Conservation (phyloP, 2,113 vertebrate species). For the Leucoraja erinaceus region DNA sequence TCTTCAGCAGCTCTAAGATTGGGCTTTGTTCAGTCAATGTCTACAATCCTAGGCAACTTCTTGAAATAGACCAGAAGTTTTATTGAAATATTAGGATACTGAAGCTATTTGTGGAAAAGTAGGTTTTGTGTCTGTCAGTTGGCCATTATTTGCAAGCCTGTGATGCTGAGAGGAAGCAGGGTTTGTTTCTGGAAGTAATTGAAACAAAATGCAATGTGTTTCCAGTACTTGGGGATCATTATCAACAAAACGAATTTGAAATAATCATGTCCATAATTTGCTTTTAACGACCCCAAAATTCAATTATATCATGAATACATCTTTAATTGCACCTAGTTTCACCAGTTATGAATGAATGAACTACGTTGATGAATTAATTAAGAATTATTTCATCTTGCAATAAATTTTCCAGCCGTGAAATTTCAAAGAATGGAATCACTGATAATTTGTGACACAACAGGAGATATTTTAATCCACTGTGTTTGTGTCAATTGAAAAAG, state of each 20-base stretch:
- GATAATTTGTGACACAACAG: too few relatives aligned
- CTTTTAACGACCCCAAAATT: not conserved
- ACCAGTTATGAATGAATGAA: not conserved
- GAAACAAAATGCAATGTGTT: not conserved
- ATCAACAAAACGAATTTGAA: too few relatives aligned
- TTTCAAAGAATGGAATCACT: not conserved
- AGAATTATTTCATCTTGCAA: not conserved
- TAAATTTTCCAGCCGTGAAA: not conserved
- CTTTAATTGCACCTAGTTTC: not conserved
- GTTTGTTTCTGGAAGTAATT: not conserved
- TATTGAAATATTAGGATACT: not conserved
- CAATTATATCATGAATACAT: not conserved
- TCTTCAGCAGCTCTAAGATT: conserved; percentile 7
- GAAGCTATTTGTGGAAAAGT: not conserved
- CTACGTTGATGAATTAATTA: not conserved
- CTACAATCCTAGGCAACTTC: not conserved
- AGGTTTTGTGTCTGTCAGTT: not conserved
- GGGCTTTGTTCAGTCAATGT: not conserved
- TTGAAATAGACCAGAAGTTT: not conserved
- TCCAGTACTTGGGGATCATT: not conserved
- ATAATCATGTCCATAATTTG: not conserved
- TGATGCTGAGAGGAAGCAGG: not conserved
- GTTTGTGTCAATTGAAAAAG: too few relatives aligned
- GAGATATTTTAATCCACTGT: too few relatives aligned
- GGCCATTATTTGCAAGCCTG: not conserved